phyloP scores from a whole-genome alignment of 2,888 invertebrate species.

The Scaptomyza parva region DNA sequence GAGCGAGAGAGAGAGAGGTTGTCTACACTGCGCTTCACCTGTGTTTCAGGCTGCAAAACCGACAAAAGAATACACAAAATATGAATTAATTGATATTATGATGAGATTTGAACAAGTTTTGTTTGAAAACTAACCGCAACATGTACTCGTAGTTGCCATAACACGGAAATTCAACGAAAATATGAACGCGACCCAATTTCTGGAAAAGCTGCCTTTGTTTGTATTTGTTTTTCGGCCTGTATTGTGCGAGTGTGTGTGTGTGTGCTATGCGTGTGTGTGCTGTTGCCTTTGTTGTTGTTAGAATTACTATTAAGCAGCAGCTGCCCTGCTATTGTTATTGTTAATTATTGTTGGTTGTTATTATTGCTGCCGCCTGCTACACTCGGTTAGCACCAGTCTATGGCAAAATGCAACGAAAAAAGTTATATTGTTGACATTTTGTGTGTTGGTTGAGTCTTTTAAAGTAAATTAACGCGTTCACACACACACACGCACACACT shows the following conservation, averaged over 20 bases:
- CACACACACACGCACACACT: conserved; percentile 56
- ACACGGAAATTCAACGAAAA: conserved; percentile 39
- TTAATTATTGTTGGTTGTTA: conserved; percentile 12
- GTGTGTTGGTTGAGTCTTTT: conserved; percentile 35
- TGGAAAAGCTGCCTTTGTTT: conserved; percentile 72
- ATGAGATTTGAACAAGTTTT: not conserved
- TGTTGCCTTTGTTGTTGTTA: conserved; percentile 49
- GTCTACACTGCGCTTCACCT: conserved; percentile 15
- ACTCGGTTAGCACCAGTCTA: conserved; percentile 28
- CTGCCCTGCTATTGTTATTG: conserved; percentile 26
- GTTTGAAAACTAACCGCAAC: conserved; percentile 57
- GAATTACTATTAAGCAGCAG: conserved; percentile 27
- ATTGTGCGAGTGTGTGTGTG: conserved; percentile 34
- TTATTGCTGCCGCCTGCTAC: conserved; percentile 13
- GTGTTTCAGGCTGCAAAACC: conserved; percentile 35
- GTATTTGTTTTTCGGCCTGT: conserved; percentile 64
- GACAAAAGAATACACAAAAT: not conserved
- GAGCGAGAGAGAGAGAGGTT: not conserved
- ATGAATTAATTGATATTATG: conserved; percentile 1
- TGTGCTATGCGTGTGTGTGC: conserved; percentile 27
- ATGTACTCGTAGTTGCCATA: conserved; percentile 63
- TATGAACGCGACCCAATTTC: conserved; percentile 70
- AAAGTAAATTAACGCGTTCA: conserved; percentile 45
- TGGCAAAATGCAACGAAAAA: conserved; percentile 41
- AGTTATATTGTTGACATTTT: conserved; percentile 52